Evolutionary conservation across 2,888 invertebrate species (phyloP), one percentile per base, ranked within the genome.

Genomic region (Phyto melanocephala): DNA sequence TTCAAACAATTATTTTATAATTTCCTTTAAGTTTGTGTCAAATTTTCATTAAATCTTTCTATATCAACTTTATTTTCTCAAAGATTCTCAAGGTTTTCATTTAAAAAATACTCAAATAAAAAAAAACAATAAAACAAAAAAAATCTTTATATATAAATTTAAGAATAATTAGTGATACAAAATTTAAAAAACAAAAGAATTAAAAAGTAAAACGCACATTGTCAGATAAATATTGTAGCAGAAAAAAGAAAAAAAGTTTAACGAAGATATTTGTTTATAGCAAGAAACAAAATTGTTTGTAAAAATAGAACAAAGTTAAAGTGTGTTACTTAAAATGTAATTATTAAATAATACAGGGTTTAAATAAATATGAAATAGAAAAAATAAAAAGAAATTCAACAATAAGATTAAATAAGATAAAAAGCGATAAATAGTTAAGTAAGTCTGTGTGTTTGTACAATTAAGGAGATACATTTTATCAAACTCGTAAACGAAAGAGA

Each of bases 311-410:
- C 15, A 62, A 65, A 79, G 22, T 17, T 37, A 60, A 72, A 60
- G 45, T 52, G 60, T 74, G 60, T 74, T 74, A 45, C 62, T 56
- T 77, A 60, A 62, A 72, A 45, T 67, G 52, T 67, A 74, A 74
- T 67, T 60, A 72, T n/a, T 5, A 74, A 80, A 62, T 52, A 74
- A 74, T 80, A 80, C 79, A 80, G 79, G 79, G 79, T 80, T 58
- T 67, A 60, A 67, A 74, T 42, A 2, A 50, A 60, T 50, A 40
- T 2, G 8, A 60, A 60, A 13, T 13, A 37, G n/a, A 37, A 52
- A 37, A 35, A 13, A 15, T 37, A 47, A 8, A 24, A 62, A 22
- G 11, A 24, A 62, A 22, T 8, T 17, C 0, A 35, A 45, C 42
- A 50, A 47, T 13, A 37, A 40, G 63, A n/a, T n/a, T 24, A 42